These are phyloP conservation scores for Sipha flava DNA, from an alignment of 1,140 invertebrate species.

Conservation along the genomic window DNA sequence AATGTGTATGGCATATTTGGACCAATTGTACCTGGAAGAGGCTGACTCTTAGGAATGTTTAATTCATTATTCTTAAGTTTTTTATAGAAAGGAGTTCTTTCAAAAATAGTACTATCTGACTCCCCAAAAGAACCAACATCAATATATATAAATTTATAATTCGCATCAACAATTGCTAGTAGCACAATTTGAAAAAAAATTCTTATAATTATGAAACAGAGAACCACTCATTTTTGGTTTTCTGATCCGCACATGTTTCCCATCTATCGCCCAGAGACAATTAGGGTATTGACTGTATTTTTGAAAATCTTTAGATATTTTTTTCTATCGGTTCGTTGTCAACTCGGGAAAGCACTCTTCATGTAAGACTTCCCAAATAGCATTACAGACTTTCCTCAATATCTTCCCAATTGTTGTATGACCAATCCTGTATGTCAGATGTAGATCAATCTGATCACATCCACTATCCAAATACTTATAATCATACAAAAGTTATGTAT, in stretches of 20 bases:
- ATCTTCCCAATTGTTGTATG: neutral
- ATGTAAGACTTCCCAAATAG: neutral
- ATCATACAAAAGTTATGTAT: too few relatives aligned
- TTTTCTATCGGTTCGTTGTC: neutral
- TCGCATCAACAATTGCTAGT: neutral
- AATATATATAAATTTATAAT: conserved; percentile 6
- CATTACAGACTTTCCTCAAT: neutral
- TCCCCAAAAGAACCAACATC: conserved; percentile 27
- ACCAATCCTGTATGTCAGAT: neutral
- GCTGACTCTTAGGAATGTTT: neutral
- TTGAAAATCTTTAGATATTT: neutral
- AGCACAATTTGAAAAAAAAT: conserved; percentile 38
- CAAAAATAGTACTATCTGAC: conserved; percentile 31
- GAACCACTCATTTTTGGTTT: neutral
- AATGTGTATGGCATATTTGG: conserved; percentile 1
- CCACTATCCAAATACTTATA: neutral
- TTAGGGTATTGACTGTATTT: neutral
- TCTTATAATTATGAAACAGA: conserved; percentile 35
- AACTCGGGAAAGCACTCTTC: neutral
- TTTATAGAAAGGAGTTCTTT: conserved; percentile 10
- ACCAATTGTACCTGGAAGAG: neutral
- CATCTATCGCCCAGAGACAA: neutral
- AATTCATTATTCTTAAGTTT: neutral
- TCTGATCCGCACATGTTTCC: conserved; percentile 25
- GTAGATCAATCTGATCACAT: neutral